These are phyloP conservation scores for Calcarius lapponicus DNA, from an alignment of 2,797 vertebrate species.

Conservation along the genomic window DNA sequence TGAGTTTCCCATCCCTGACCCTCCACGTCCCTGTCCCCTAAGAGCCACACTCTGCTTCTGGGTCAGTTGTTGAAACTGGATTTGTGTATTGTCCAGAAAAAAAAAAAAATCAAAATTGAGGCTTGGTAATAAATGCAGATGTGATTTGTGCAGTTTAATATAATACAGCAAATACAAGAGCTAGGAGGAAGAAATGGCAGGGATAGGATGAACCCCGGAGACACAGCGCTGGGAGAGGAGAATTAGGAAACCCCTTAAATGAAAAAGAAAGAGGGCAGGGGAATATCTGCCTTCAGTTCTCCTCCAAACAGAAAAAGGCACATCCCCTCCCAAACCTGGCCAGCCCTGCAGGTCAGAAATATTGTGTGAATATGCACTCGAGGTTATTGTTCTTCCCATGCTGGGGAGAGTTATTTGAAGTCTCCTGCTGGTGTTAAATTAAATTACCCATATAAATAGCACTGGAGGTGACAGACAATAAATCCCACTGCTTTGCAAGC, in stretches of 20 bases:
- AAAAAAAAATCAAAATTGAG: not conserved
- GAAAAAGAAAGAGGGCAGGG: not conserved
- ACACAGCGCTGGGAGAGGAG: not conserved
- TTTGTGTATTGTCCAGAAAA: not conserved
- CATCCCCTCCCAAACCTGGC: not conserved
- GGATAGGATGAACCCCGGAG: not conserved
- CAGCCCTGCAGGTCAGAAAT: not conserved
- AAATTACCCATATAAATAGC: slow-evolving; percentile 64
- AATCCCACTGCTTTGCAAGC: slow-evolving; percentile 15
- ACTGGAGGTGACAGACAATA: slow-evolving; percentile 27
- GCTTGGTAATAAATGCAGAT: not conserved
- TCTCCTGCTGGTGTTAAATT: slow-evolving; percentile 63
- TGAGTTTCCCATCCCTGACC: not conserved
- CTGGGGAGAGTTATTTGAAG: slow-evolving; percentile 57
- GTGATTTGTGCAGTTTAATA: not conserved
- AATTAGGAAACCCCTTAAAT: not conserved
- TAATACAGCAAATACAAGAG: not conserved
- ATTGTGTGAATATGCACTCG: slow-evolving; percentile 30
- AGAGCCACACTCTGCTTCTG: not conserved
- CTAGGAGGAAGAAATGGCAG: not conserved
- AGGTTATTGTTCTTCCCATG: slow-evolving; percentile 51
- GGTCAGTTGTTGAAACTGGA: not conserved
- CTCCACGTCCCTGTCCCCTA: rapidly evolving
- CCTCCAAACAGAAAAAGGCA: not conserved
- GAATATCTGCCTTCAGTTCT: not conserved